A percentile compares a stretch with the other conserved stretches of the same genome.
Conservation (phyloP, 2,888 invertebrate species). For the Schizotus pectinicornis region DNA sequence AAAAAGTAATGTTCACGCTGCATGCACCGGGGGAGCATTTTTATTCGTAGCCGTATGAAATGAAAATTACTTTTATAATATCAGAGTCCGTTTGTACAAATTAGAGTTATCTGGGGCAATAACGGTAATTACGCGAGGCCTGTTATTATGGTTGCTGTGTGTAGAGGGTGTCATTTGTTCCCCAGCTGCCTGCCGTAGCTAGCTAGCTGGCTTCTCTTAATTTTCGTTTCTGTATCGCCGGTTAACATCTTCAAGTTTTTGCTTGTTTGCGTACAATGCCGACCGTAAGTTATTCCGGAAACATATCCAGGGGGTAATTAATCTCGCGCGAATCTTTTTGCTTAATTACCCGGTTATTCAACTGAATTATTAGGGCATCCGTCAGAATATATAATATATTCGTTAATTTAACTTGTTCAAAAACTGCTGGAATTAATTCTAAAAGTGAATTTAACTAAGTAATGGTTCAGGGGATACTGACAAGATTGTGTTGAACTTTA, state of each 20-base stretch:
- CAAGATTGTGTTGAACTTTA: constrained; percentile 32
- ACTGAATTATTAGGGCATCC: not conserved
- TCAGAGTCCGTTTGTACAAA: constrained; percentile 16
- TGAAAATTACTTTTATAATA: constrained; percentile 23
- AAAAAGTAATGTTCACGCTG: too few species aligned
- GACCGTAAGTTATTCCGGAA: too few species aligned
- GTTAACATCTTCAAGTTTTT: too few species aligned
- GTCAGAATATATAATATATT: constrained; percentile 22
- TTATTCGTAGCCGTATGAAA: constrained; percentile 11
- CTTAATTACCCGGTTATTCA: not conserved
- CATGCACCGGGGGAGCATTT: constrained; percentile 4
- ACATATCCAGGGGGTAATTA: too few species aligned
- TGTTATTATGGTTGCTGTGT: constrained; percentile 5
- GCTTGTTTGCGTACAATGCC: too few species aligned
- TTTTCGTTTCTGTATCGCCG: too few species aligned
- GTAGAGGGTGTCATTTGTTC: constrained; percentile 6
- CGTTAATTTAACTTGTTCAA: constrained; percentile 23
- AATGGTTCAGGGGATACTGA: constrained; percentile 25
- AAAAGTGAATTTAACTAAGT: constrained; percentile 32
- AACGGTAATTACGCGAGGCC: constrained; percentile 14
- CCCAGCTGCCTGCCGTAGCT: too few species aligned
- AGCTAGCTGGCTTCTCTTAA: too few species aligned
- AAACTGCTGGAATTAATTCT: constrained; percentile 5
- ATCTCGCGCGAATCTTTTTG: too few species aligned
- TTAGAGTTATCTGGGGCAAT: constrained; percentile 22